Evolutionary conservation across 2,888 invertebrate species (phyloP).

Genomic region (Epinotia brunnichana): DNA sequence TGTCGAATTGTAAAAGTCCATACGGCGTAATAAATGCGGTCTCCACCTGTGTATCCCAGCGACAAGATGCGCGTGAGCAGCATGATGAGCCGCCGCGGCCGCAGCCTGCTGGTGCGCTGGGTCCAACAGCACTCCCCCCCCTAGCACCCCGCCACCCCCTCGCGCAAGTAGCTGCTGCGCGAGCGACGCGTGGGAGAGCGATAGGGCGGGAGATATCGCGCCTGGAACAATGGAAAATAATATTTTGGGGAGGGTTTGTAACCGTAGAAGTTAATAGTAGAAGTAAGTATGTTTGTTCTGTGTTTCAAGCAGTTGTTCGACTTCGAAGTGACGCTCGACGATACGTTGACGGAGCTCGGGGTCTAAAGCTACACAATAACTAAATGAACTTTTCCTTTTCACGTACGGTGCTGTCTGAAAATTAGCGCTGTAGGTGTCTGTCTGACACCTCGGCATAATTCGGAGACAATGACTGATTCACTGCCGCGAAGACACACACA

Average conservation of each 20-base stretch:
- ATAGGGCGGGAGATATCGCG: constrained; percentile 94
- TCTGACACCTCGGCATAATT: too few species aligned
- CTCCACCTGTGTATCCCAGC: constrained; percentile 86
- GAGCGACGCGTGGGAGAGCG: constrained; percentile 82
- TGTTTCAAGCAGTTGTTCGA: too few species aligned
- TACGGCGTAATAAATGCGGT: neutral
- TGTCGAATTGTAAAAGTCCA: neutral
- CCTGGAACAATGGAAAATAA: constrained; percentile 65
- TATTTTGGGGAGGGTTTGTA: neutral
- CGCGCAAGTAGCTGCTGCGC: constrained; percentile 77
- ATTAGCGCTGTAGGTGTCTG: too few species aligned
- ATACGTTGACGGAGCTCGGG: too few species aligned
- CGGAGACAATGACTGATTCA: too few species aligned
- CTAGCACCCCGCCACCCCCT: constrained; percentile 74
- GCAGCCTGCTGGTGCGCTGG: constrained; percentile 80
- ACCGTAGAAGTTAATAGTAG: too few species aligned
- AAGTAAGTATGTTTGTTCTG: too few species aligned
- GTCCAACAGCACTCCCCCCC: constrained; percentile 74
- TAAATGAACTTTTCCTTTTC: too few species aligned
- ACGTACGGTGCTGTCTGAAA: too few species aligned
- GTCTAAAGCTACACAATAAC: too few species aligned
- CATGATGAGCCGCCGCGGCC: constrained; percentile 78
- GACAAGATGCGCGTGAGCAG: constrained; percentile 87
- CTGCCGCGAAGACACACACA: too few species aligned
- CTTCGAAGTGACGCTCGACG: too few species aligned